Conservation (phyloP, 2,888 invertebrate genomes). For the Galerucella calmariensis region DNA sequence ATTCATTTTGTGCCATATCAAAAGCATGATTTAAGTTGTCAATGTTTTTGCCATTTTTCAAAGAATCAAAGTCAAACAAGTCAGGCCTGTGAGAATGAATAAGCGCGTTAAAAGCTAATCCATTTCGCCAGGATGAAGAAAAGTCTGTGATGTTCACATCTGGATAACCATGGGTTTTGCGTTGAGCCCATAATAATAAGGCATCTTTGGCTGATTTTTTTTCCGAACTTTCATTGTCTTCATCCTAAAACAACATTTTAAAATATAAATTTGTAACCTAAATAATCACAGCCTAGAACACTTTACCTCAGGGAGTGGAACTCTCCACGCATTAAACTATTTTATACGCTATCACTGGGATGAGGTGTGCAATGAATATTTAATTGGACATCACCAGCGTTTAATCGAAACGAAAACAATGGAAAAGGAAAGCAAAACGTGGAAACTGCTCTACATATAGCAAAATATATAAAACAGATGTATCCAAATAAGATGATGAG, state of each 20-base stretch:
- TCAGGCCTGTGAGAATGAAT: constrained; percentile 98
- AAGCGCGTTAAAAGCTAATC: constrained; percentile 97
- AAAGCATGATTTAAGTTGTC: constrained; percentile 98
- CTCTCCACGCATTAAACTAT: no score
- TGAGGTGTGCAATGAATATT: no score
- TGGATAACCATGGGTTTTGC: constrained; percentile 95
- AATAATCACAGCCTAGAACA: no score
- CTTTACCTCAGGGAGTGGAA: no score
- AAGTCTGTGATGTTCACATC: constrained; percentile 91
- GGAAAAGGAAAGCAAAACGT: no score
- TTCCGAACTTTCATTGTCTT: constrained; percentile 95
- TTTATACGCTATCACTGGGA: no score
- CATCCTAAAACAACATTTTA: constrained; percentile 72
- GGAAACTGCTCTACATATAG: no score
- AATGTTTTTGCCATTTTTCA: constrained; percentile 86
- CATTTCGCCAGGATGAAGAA: constrained; percentile 94
- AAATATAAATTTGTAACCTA: no score
- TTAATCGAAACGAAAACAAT: no score
- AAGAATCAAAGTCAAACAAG: constrained; percentile 86
- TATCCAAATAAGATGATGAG: no score
- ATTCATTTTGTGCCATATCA: constrained; percentile 90
- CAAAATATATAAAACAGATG: no score
- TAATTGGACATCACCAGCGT: no score
- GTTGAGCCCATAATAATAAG: constrained; percentile 96
- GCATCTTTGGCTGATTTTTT: constrained; percentile 99